Evolutionary conservation across 2,113 vertebrate species (phyloP).

Genomic region (Engystomops pustulosus): DNA sequence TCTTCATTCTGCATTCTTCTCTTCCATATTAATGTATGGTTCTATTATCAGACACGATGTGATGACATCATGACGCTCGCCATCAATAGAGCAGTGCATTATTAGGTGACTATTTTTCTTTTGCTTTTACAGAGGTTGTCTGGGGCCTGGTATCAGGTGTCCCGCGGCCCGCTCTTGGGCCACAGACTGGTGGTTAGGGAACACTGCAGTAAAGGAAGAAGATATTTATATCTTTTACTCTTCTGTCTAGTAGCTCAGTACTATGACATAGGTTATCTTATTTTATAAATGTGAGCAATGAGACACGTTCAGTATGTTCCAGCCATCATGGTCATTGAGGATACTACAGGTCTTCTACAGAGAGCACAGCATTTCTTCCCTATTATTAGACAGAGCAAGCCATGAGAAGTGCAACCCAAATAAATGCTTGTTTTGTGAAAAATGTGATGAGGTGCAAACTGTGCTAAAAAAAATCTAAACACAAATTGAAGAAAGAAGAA

Average conservation of each 20-base stretch:
- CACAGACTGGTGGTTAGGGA: no score
- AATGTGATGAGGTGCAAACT: not conserved
- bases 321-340: no score
- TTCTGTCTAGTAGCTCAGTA: not conserved
- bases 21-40: no score
- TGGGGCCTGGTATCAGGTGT: no score
- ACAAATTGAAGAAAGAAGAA: conserved; percentile 40
- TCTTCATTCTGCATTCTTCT: no score
- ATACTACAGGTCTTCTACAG: not conserved
- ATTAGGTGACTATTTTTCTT: no score
- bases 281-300: not conserved
- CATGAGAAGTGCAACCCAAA: not conserved
- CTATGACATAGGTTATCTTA: not conserved
- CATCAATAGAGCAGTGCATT: no score
- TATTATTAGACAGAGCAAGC: not conserved
- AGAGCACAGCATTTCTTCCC: not conserved
- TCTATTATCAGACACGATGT: no score
- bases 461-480: conserved; percentile 35
- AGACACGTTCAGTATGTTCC: not conserved
- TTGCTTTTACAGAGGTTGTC: no score
- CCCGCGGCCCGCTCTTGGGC: no score
- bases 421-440: conserved; percentile 1
- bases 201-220: not conserved
- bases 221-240: not conserved
- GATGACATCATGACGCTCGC: no score